Base-by-base conservation (phyloP, 2,113 vertebrate species). In the Rana temporaria region DNA sequence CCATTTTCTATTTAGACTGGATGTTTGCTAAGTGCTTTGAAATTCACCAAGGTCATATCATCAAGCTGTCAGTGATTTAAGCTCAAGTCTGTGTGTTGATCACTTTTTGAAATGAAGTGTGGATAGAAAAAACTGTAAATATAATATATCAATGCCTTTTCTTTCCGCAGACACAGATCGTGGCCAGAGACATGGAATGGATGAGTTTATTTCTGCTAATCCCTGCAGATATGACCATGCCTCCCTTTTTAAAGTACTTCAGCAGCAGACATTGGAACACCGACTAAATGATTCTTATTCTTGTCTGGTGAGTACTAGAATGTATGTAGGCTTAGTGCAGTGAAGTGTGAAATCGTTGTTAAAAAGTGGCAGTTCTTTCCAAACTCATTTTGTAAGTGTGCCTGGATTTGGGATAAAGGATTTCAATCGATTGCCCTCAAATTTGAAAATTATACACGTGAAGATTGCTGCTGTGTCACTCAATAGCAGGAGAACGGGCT, bases 251-350 rank as follows among this genome's bases (percentile, higher is more conserved):
- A 90, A 89, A 94, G 69, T 95, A 60, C 93, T 99, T 84, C 97
- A 99, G 92, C 94, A 93, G 76, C 89, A 93, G 91, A 99, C 98
- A 30, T 93, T 99, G 89, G 92, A 95, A 89, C 97, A 99, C 87
- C 94, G 97, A 87, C 95, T 99, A 94, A 97, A 95, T 64, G 98
- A 99, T 92, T 98, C 97, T 85, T 98, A 97, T 91, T 99, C 98
- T 92, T 99, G 97, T 88, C 94, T 99, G 95, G 97, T 99, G 89
- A 93, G 94, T 92, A 90, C 70, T 77, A 81, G 56, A 53, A 42
- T 75, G 26, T 74, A 4, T 20, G 82, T 88, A 79, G 65, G 88
- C 86, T 79, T 81, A 85, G 55, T 88, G 87, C 86, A 84, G 82
- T 72, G 84, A 85, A 89, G 89, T 88, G 88, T 89, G 86, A 94